Evolutionary conservation across 2,888 invertebrate species (phyloP).

Genomic region (Tipula vernalis): DNA sequence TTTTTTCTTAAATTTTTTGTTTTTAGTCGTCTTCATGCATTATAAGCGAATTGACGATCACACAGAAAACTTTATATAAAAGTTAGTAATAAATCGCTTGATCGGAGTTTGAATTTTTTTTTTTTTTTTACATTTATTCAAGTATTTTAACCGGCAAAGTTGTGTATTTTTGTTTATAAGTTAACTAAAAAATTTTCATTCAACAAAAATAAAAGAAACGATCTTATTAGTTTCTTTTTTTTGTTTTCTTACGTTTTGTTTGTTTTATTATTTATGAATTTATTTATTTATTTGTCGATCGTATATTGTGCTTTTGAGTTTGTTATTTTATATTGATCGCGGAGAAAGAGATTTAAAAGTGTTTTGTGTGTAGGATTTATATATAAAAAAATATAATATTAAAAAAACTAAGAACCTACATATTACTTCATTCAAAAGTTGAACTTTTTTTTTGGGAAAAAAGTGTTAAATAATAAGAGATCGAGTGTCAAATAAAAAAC

Average conservation of each 20-base stretch:
- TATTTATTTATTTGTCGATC: not conserved
- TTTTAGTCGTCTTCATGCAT: constrained; percentile 4
- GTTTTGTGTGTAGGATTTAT: not conserved
- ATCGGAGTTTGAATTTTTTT: not conserved
- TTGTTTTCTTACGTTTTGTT: not conserved
- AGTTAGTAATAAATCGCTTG: not conserved
- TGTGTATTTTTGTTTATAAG: not conserved
- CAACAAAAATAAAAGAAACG: not conserved
- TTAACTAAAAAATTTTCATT: not conserved
- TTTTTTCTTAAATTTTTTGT: not conserved
- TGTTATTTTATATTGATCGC: not conserved
- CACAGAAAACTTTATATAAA: not conserved
- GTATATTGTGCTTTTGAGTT: not conserved
- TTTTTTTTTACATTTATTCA: not conserved
- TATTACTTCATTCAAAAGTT: not conserved
- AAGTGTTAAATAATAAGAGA: not conserved
- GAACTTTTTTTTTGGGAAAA: not conserved
- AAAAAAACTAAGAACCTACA: not conserved
- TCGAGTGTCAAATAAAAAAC: not conserved
- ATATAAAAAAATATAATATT: not conserved
- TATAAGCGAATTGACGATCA: not conserved
- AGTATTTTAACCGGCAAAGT: not conserved
- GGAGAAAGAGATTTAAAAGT: not conserved
- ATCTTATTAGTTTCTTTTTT: not conserved
- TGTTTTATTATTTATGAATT: not conserved